phyloP scores from a whole-genome alignment of 1,140 invertebrate genomes.

The Orius laevigatus region DNA sequence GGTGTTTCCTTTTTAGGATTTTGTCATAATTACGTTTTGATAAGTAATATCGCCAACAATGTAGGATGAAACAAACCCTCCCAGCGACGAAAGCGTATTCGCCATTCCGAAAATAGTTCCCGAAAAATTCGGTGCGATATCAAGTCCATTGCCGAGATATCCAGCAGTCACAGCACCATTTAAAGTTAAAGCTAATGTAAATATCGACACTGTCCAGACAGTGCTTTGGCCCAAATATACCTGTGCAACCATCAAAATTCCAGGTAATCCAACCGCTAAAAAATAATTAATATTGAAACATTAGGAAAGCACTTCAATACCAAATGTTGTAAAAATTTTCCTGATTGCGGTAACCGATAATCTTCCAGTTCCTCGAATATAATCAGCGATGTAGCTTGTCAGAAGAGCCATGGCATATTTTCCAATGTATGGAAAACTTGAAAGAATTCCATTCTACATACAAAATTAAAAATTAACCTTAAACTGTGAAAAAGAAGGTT shows the following conservation, averaged over 20 bases:
- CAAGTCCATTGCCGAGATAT: constrained; percentile 58
- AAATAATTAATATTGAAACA: background rate
- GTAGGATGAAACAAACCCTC: constrained; percentile 68
- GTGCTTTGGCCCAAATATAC: constrained; percentile 47
- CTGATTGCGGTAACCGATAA: constrained; percentile 43
- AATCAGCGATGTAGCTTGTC: constrained; percentile 52
- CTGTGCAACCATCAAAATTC: constrained; percentile 42
- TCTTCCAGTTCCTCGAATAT: constrained; percentile 35
- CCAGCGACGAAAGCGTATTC: constrained; percentile 75
- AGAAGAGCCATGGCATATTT: constrained; percentile 51
- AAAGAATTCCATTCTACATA: constrained; percentile 42
- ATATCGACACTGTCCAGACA: constrained; percentile 37
- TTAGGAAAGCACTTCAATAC: constrained; percentile 20
- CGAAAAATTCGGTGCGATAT: constrained; percentile 54
- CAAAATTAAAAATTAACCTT: constrained; percentile 8
- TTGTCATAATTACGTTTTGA: constrained; percentile 37
- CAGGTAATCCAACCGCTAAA: constrained; percentile 48
- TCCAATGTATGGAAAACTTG: constrained; percentile 47
- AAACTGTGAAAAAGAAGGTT: background rate
- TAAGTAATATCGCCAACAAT: constrained; percentile 72
- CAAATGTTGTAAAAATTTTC: constrained; percentile 47
- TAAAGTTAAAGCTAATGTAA: constrained; percentile 42
- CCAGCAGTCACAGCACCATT: constrained; percentile 55
- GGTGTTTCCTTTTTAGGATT: background rate
- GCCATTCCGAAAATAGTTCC: constrained; percentile 75